Percentiles rank a stretch among this genome's conserved stretches.
Evolutionary conservation across 2,888 invertebrate species (phyloP).

Genomic region (Acanthosepion esculentum): DNA sequence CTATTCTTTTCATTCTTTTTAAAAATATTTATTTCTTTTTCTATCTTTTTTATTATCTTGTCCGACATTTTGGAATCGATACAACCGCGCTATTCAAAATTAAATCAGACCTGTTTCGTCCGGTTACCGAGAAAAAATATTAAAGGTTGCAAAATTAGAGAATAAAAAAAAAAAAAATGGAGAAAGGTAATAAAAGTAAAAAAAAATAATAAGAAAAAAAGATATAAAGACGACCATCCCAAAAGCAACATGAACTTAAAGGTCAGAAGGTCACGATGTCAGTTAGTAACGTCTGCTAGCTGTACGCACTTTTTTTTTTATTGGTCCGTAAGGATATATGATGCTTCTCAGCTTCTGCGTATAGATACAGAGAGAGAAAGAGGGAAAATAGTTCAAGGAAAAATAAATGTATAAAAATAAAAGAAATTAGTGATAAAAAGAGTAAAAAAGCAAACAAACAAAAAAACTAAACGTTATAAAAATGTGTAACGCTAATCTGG

Average conservation of each 20-base stretch:
- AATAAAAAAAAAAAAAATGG: too few relatives aligned
- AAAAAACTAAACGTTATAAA: neutral
- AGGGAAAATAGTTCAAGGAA: neutral
- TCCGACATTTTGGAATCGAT: too few relatives aligned
- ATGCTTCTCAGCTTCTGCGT: too few relatives aligned
- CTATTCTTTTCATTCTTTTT: too few relatives aligned
- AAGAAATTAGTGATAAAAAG: neutral
- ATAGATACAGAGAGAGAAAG: neutral
- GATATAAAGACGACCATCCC: neutral
- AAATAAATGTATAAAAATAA: neutral
- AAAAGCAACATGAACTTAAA: neutral
- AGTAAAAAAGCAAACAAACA: neutral
- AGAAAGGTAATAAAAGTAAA: neutral
- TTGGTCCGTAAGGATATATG: neutral
- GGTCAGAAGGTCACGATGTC: neutral
- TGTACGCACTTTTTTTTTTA: neutral
- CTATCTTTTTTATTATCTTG: too few relatives aligned
- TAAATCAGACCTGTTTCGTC: too few relatives aligned
- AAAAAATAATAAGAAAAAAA: neutral
- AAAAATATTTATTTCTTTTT: too few relatives aligned
- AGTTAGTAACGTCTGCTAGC: constrained; percentile 5
- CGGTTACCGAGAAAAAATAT: too few relatives aligned
- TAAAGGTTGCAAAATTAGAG: too few relatives aligned
- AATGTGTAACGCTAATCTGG: neutral
- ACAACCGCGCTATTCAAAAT: too few relatives aligned